Base-by-base conservation (phyloP, 2,113 vertebrate genomes). In the Vidua chalybeata region DNA sequence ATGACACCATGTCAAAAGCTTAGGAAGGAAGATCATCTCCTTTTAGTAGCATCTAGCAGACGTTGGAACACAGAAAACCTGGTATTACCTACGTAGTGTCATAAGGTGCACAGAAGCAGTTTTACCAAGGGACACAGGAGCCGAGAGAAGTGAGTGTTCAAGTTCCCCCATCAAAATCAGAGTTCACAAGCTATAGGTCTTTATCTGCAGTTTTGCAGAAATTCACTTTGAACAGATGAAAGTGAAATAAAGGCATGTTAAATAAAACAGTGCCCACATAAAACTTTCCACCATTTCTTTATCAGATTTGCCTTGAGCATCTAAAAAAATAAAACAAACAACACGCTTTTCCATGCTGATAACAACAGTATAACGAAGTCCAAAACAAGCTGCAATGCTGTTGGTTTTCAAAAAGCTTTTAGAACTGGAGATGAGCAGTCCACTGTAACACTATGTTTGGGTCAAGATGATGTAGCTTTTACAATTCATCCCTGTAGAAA, bases 401-500 rank as follows among this genome's bases (percentile, higher is more conserved):
- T 97, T 96, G 98, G 91, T 98, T 98, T 98, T 98, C 98, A 97
- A 97, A 97, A 98, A 97, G 98, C 98, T 98, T 96, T 97, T 97
- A 98, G 97, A 98, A 98, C 97, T 95, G 98, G 97, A 98, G 98
- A 96, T 97, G 97, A 98, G 91, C 97, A 97, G 98, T 98, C 97
- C 97, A 96, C 97, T 97, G 97, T 96, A 97, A 98, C 97, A 97
- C 95, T 97, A 97, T 92, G 96, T 96, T 97, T 97, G 94, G 97
- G 95, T 97, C 97, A 97, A 97, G 97, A 97, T 96, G 97, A 97
- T 77, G 97, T 94, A 97, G 97, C 97, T 97, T 98, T 99, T 98
- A 99, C 93, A 99, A 98, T 99, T 99, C 99, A 98, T 99, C 99
- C 98, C 99, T 99, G 98, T 45, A 91, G 95, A 94, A 84, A 91